These are phyloP conservation scores for Belonocnema kinseyi DNA, from an alignment of 1,140 invertebrate species.

Conservation along the genomic window DNA sequence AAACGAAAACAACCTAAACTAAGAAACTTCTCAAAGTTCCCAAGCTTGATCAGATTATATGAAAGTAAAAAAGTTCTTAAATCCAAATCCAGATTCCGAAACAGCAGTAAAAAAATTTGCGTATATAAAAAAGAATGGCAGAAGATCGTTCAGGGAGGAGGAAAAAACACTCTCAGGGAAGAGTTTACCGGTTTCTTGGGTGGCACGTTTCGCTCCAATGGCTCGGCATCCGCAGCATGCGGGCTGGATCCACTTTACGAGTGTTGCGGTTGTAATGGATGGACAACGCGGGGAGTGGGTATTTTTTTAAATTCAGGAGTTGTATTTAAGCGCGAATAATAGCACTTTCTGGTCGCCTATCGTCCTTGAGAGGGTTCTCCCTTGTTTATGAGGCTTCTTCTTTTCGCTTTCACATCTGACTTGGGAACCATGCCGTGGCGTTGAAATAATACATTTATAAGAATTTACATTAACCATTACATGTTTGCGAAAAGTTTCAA, in stretches of 20 bases:
- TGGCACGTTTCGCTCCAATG: constrained; percentile 7
- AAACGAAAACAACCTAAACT: too few species aligned
- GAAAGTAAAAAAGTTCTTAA: constrained; percentile 14
- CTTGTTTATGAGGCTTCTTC: constrained; percentile 8
- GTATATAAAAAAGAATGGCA: constrained; percentile 4
- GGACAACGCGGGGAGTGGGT: constrained; percentile 2
- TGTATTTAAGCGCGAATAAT: constrained; percentile 22
- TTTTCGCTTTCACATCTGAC: constrained; percentile 15
- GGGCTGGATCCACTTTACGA: constrained; percentile 21
- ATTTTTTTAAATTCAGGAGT: constrained; percentile 16
- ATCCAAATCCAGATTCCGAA: constrained; percentile 8
- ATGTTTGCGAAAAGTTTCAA: constrained; percentile 7
- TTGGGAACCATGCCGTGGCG: background rate
- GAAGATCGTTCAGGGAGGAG: constrained; percentile 3
- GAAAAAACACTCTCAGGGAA: constrained; percentile 16
- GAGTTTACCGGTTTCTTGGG: constrained; percentile 15
- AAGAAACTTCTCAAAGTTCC: background rate
- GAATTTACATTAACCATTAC: constrained; percentile 8
- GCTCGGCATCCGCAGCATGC: constrained; percentile 19
- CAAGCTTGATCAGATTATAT: background rate
- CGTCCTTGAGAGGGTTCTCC: constrained; percentile 20
- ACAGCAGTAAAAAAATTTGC: background rate
- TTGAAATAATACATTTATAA: constrained; percentile 12
- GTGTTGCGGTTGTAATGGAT: constrained; percentile 9
- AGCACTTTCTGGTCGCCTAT: constrained; percentile 13